Percentiles rank a stretch among this genome's conserved stretches.
phyloP scores from a whole-genome alignment of 1,140 invertebrate genomes.

The Trichoplusia ni region DNA sequence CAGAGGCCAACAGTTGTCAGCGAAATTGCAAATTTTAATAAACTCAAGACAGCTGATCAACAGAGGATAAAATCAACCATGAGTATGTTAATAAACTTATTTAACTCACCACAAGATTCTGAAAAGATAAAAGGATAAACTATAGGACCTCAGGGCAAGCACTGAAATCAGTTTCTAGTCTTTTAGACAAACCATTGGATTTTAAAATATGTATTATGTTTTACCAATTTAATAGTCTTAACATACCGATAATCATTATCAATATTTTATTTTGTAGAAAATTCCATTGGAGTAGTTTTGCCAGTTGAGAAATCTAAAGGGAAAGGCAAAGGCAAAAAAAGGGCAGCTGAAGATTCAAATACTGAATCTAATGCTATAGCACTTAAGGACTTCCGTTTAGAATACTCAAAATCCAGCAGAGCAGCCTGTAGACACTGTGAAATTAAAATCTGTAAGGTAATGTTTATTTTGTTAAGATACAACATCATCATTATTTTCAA shows the following conservation, averaged over 20 bases:
- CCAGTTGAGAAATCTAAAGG: slow-evolving; percentile 64
- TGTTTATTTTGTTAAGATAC: slow-evolving; percentile 1
- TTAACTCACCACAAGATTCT: too few relatives aligned
- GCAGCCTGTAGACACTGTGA: slow-evolving; percentile 93
- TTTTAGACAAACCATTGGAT: too few relatives aligned
- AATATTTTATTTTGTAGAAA: slow-evolving; percentile 33
- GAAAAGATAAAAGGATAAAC: too few relatives aligned
- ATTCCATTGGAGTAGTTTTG: slow-evolving; percentile 60
- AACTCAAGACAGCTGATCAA: slow-evolving; percentile 93
- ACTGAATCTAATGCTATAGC: slow-evolving; percentile 46
- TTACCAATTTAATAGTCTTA: too few relatives aligned
- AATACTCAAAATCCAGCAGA: slow-evolving; percentile 94
- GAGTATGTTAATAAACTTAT: slow-evolving; percentile 70
- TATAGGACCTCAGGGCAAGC: too few relatives aligned
- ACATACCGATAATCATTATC: neutral
- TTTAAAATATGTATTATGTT: too few relatives aligned
- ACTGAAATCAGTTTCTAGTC: neutral
- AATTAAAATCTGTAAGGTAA: slow-evolving; percentile 91
- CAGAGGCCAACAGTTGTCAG: slow-evolving; percentile 87
- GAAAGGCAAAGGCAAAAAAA: slow-evolving; percentile 66
- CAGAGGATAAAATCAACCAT: slow-evolving; percentile 89
- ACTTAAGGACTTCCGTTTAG: slow-evolving; percentile 88
- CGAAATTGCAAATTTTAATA: slow-evolving; percentile 94
- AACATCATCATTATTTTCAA: neutral
- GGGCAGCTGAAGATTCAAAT: slow-evolving; percentile 47